Conservation (phyloP, 2,113 vertebrate species). For the Ia io region DNA sequence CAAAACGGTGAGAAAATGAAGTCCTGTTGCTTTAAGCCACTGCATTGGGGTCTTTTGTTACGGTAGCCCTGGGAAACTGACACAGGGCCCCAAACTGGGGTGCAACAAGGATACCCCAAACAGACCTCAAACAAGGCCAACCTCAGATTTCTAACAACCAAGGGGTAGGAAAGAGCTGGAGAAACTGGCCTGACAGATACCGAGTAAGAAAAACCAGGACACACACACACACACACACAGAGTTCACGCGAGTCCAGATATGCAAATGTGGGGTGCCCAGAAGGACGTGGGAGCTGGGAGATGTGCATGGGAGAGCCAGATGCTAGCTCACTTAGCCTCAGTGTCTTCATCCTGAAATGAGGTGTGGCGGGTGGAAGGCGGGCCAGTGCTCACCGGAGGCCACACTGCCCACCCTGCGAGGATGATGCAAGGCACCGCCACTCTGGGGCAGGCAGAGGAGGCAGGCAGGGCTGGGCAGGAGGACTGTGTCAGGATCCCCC, state of each 20-base stretch:
- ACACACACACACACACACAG: too few species aligned
- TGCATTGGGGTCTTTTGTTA: background rate
- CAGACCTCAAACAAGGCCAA: background rate
- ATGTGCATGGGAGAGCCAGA: background rate
- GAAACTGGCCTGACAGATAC: rapidly evolving
- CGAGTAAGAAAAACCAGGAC: background rate
- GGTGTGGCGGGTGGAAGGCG: background rate
- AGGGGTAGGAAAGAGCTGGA: background rate
- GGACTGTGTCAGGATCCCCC: rapidly evolving
- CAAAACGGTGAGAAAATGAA: background rate
- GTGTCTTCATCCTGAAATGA: background rate
- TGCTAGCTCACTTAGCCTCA: background rate
- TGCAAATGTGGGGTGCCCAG: background rate
- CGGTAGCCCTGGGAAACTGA: rapidly evolving
- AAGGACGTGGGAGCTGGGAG: too few species aligned
- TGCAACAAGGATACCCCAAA: background rate
- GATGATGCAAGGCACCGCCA: rapidly evolving
- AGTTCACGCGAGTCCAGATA: background rate
- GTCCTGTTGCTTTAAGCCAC: background rate
- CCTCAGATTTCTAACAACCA: background rate
- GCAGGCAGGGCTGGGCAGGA: background rate
- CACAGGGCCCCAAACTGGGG: background rate
- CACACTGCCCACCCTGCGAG: rapidly evolving
- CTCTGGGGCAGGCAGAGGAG: background rate
- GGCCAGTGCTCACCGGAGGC: rapidly evolving